These are phyloP conservation scores for Hirtodrosophila confusa DNA, from an alignment of 2,888 invertebrate genomes.

Conservation along the genomic window DNA sequence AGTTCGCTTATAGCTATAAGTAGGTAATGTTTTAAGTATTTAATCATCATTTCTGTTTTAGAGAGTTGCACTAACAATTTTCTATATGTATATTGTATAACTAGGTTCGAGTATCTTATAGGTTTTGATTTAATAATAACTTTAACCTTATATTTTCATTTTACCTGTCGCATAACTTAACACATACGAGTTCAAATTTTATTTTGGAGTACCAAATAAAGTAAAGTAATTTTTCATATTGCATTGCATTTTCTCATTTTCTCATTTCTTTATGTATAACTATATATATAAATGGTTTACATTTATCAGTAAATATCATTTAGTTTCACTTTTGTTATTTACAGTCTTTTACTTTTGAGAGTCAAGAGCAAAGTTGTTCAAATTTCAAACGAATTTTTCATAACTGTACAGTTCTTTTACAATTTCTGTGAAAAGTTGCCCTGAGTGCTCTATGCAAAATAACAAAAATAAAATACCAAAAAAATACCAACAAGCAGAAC, in stretches of 20 bases:
- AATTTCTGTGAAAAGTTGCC: constrained; percentile 68
- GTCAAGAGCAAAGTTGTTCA: constrained; percentile 74
- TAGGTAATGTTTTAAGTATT: constrained; percentile 26
- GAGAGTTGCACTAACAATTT: constrained; percentile 61
- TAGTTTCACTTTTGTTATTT: constrained; percentile 72
- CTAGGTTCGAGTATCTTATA: constrained; percentile 60
- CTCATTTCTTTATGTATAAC: constrained; percentile 29
- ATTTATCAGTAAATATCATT: constrained; percentile 69
- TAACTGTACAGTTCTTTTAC: constrained; percentile 47
- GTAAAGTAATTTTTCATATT: constrained; percentile 58
- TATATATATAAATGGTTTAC: constrained; percentile 57
- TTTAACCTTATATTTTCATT: constrained; percentile 47
- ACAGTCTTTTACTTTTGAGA: constrained; percentile 80
- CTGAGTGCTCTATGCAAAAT: constrained; percentile 79
- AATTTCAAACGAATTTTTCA: constrained; percentile 54
- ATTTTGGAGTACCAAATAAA: constrained; percentile 51
- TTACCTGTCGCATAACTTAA: constrained; percentile 38
- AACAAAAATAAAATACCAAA: constrained; percentile 11
- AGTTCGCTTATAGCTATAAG: constrained; percentile 33
- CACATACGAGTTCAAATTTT: constrained; percentile 28
- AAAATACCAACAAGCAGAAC: constrained; percentile 31
- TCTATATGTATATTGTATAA: constrained; percentile 34
- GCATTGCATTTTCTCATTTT: constrained; percentile 28
- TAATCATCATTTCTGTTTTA: constrained; percentile 13
- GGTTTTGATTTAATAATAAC: constrained; percentile 71